phyloP scores from a whole-genome alignment of 1,140 invertebrate species.

The Ceratitis capitata region DNA sequence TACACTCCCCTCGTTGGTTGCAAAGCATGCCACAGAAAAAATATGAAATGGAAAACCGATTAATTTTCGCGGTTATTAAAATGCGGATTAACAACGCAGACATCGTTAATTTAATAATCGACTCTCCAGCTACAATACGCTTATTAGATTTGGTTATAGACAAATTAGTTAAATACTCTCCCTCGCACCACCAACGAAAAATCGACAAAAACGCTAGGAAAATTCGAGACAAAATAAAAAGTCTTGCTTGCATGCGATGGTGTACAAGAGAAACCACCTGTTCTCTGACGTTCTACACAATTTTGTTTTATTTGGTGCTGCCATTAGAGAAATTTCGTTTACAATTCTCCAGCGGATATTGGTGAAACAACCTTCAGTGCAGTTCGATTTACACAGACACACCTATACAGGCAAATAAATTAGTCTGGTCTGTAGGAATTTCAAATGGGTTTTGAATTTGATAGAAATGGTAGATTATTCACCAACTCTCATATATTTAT shows the following conservation, averaged over 20 bases:
- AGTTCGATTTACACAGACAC: background rate
- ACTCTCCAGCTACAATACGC: background rate
- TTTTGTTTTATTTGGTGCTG: background rate
- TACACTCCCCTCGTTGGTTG: background rate
- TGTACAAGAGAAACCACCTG: background rate
- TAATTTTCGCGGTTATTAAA: background rate
- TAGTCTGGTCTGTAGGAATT: background rate
- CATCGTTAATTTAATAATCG: slow-evolving; percentile 25
- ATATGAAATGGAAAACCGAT: background rate
- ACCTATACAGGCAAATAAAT: background rate
- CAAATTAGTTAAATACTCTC: background rate
- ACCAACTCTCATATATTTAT: no score
- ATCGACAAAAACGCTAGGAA: background rate
- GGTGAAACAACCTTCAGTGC: background rate
- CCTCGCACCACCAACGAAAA: background rate
- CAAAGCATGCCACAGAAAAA: background rate
- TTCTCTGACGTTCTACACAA: background rate
- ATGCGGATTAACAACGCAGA: slow-evolving; percentile 9
- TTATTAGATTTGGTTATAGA: slow-evolving; percentile 18
- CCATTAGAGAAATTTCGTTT: background rate
- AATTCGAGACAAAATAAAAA: background rate
- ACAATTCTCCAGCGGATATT: background rate
- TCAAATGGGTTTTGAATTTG: background rate
- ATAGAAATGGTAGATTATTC: background rate
- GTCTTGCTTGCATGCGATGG: background rate